Evolutionary conservation across 2,888 invertebrate genomes (phyloP).

Genomic region (Hirtodrosophila alboralis): DNA sequence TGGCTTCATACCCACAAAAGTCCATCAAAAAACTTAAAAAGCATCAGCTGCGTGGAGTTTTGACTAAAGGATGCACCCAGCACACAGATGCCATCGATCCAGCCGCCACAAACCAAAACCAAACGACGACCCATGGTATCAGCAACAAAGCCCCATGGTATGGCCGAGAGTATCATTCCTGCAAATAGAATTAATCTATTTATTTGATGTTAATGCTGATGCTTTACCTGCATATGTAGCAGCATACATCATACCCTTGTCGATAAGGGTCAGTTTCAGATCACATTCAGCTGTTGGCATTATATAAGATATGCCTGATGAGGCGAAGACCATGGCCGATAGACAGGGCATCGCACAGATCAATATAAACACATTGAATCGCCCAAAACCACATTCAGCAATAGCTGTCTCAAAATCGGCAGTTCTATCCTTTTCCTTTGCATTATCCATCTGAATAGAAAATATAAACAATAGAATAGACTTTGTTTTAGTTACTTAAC

Average conservation of each 20-base stretch:
- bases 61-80: conserved; percentile 87
- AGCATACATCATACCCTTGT: conserved; percentile 89
- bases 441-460: conserved; percentile 30
- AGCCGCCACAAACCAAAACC: conserved; percentile 88
- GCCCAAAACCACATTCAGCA: conserved; percentile 88
- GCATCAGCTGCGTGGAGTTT: conserved; percentile 87
- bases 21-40: conserved; percentile 89
- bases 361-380: conserved; percentile 88
- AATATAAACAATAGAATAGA: background rate
- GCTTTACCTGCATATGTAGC: conserved; percentile 91
- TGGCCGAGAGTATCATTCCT: conserved; percentile 91
- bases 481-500: background rate
- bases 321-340: conserved; percentile 88
- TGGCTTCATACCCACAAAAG: conserved; percentile 85
- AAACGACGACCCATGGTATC: conserved; percentile 89
- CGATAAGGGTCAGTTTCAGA: conserved; percentile 87
- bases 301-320: conserved; percentile 89
- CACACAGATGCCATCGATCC: conserved; percentile 87
- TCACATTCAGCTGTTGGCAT: conserved; percentile 90
- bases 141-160: conserved; percentile 91
- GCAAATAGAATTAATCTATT: too few species aligned
- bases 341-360: conserved; percentile 87
- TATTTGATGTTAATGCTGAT: too few species aligned
- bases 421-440: conserved; percentile 3
- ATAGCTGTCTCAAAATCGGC: conserved; percentile 90